Evolutionary conservation across 1,140 invertebrate genomes (phyloP).

Genomic region (Drosophila bipectinata): DNA sequence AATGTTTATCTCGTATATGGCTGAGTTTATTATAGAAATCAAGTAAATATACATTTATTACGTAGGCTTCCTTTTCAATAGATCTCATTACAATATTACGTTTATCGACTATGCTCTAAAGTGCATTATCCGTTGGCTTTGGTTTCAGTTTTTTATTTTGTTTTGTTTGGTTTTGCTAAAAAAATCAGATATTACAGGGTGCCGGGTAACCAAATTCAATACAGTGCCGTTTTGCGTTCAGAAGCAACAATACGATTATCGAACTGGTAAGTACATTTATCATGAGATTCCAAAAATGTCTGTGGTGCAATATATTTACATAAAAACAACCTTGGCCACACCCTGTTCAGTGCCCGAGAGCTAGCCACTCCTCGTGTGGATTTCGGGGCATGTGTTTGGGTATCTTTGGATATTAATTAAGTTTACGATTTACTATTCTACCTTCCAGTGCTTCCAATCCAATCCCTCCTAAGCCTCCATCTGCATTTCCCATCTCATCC

Average conservation of each 20-base stretch:
- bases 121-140: slow-evolving; percentile 48
- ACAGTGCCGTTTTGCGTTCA: slow-evolving; percentile 17
- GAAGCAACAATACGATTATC: slow-evolving; percentile 49
- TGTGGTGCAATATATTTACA: slow-evolving; percentile 46
- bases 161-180: slow-evolving; percentile 16
- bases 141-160: slow-evolving; percentile 20
- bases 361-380: neutral
- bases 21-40: slow-evolving; percentile 41
- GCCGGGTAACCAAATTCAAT: slow-evolving; percentile 30
- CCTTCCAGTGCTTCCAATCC: neutral
- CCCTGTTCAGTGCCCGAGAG: slow-evolving; percentile 12
- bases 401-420: slow-evolving; percentile 21
- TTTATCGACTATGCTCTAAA: slow-evolving; percentile 34
- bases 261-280: slow-evolving; percentile 41
- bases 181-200: slow-evolving; percentile 53
- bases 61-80: slow-evolving; percentile 18
- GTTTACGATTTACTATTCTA: neutral
- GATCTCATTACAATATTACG: slow-evolving; percentile 45
- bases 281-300: slow-evolving; percentile 26
- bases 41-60: slow-evolving; percentile 48
- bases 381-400: slow-evolving; percentile 8
- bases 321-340: slow-evolving; percentile 51
- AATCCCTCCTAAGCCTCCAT: neutral
- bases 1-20: slow-evolving; percentile 53
- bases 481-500: neutral